phyloP scores from a whole-genome alignment of 2,888 invertebrate genomes.

The Ennomos fuscantarius region DNA sequence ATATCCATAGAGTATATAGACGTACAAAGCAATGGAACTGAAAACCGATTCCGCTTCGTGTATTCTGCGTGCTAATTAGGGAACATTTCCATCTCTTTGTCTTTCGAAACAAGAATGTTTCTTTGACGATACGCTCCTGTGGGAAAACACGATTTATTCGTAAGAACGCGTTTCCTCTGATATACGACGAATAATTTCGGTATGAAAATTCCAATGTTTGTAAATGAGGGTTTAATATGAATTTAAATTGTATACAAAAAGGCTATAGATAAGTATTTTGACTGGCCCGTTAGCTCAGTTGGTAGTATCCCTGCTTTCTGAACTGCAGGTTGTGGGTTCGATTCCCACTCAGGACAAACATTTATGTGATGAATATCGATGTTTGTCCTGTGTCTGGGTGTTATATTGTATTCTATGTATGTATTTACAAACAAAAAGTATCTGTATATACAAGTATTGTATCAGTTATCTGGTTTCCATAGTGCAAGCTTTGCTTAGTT shows the following conservation, averaged over 20 bases:
- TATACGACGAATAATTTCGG: not conserved
- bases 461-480: too few relatives aligned
- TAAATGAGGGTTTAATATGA: not conserved
- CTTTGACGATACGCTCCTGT: conserved; percentile 13
- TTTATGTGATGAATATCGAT: too few relatives aligned
- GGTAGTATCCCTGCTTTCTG: too few relatives aligned
- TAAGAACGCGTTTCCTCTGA: not conserved
- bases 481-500: too few relatives aligned
- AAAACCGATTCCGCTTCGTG: conserved; percentile 39
- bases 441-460: too few relatives aligned
- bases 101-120: conserved; percentile 31
- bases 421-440: too few relatives aligned
- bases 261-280: too few relatives aligned
- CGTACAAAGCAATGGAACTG: conserved; percentile 34
- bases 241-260: not conserved
- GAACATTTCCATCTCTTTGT: conserved; percentile 34
- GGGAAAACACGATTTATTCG: conserved; percentile 5
- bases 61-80: conserved; percentile 49
- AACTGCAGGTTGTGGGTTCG: too few relatives aligned
- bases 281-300: too few relatives aligned
- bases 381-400: too few relatives aligned
- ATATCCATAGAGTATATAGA: not conserved
- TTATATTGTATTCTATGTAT: too few relatives aligned
- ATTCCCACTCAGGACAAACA: too few relatives aligned
- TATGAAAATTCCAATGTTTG: not conserved